Conservation (phyloP, 2,113 vertebrate species). For the Tupaia tana region DNA sequence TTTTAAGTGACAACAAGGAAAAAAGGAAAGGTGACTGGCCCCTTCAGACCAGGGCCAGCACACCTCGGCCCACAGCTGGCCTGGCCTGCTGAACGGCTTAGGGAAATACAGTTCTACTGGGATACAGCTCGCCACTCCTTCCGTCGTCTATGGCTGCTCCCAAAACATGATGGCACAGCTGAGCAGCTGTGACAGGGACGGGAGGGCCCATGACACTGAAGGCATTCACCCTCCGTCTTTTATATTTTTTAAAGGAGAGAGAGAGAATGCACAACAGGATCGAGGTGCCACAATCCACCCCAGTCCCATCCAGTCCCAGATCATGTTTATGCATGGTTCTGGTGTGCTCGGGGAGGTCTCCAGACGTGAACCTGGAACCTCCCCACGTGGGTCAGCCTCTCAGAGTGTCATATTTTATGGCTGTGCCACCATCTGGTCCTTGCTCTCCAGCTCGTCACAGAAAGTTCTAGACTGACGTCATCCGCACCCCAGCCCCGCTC, state of each 20-base stretch:
- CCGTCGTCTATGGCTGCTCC: not conserved
- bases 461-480: not conserved
- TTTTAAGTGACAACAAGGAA: not conserved
- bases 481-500: fast-evolving
- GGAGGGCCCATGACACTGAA: fast-evolving
- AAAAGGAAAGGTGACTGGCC: not conserved
- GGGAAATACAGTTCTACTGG: fast-evolving
- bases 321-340: no score
- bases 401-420: no score
- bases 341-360: no score
- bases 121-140: not conserved
- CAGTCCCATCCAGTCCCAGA: no score
- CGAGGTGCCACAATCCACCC: no score
- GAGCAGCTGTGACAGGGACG: not conserved
- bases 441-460: not conserved
- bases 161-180: fast-evolving
- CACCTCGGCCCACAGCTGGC: fast-evolving
- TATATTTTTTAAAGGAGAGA: no score
- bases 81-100: not conserved
- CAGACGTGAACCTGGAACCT: no score
- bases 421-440: no score
- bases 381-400: no score
- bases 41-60: not conserved
- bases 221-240: no score
- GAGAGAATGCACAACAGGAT: no score